Percentiles rank a stretch among this genome's conserved stretches.
phyloP scores from a whole-genome alignment of 1,140 invertebrate genomes.

The Hydropsyche tenuis region DNA sequence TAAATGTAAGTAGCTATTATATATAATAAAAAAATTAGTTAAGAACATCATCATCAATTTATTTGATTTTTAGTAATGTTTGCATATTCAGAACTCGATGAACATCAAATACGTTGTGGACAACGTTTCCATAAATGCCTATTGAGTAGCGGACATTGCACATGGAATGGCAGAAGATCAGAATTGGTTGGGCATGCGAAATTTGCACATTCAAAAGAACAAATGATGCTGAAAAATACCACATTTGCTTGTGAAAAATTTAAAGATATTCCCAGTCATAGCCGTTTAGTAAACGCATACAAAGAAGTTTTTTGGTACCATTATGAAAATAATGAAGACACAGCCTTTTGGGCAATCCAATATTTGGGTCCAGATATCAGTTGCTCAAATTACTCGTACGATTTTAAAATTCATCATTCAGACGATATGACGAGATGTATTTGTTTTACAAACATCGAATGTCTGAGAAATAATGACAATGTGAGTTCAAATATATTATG shows the following conservation, averaged over 20 bases:
- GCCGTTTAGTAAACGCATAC: constrained; percentile 7
- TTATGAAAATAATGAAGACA: constrained; percentile 10
- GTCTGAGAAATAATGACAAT: constrained; percentile 25
- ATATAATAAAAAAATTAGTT: not conserved
- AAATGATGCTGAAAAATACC: constrained; percentile 6
- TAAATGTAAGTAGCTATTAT: constrained; percentile 15
- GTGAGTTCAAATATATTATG: not conserved
- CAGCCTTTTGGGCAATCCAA: constrained; percentile 31
- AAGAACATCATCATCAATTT: too few relatives aligned
- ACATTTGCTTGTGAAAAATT: constrained; percentile 5
- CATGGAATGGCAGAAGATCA: constrained; percentile 15
- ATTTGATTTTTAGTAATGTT: constrained; percentile 28
- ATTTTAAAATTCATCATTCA: constrained; percentile 27
- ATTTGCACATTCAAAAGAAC: not conserved
- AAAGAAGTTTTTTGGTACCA: constrained; percentile 33
- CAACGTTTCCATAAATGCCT: constrained; percentile 16
- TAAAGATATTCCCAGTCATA: constrained; percentile 14
- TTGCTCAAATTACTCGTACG: constrained; percentile 6
- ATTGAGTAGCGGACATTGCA: not conserved
- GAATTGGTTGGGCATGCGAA: not conserved
- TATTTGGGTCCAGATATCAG: constrained; percentile 34
- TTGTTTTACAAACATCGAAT: constrained; percentile 25
- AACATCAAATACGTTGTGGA: constrained; percentile 29
- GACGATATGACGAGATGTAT: constrained; percentile 30
- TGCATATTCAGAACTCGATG: not conserved